These are phyloP conservation scores for Laticauda colubrina DNA, from an alignment of 2,113 vertebrate genomes.

Conservation along the genomic window DNA sequence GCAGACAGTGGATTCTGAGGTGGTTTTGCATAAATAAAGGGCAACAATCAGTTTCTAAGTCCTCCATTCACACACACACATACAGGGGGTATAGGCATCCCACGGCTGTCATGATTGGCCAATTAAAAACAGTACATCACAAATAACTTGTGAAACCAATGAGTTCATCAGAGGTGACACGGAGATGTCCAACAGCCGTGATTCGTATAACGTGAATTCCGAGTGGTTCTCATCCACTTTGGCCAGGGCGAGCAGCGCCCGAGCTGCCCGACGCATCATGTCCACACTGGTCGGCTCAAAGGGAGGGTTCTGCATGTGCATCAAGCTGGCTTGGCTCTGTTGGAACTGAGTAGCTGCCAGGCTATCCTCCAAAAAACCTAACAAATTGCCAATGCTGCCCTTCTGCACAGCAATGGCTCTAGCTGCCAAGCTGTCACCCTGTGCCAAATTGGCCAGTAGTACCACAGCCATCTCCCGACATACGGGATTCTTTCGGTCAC, in stretches of 20 bases:
- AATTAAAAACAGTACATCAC: constrained; percentile 99
- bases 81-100: constrained; percentile 79
- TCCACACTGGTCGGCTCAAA: constrained; percentile 98
- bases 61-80: constrained; percentile 89
- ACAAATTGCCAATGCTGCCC: constrained; percentile 94
- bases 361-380: constrained; percentile 98
- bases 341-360: constrained; percentile 97
- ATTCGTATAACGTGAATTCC: constrained; percentile 99
- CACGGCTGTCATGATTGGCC: constrained; percentile 99
- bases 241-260: constrained; percentile 94
- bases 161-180: constrained; percentile 99
- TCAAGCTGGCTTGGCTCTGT: constrained; percentile 91
- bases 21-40: constrained; percentile 99
- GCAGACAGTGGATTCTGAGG: constrained; percentile 94
- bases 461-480: constrained; percentile 99
- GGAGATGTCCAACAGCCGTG: constrained; percentile 97
- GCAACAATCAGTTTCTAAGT: constrained; percentile 93
- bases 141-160: constrained; percentile 98
- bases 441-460: constrained; percentile 96
- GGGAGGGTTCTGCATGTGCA: constrained; percentile 93
- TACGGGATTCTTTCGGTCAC: constrained; percentile 95
- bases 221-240: constrained; percentile 99
- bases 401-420: constrained; percentile 96
- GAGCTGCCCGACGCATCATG: constrained; percentile 98
- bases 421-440: constrained; percentile 93